Base-by-base conservation (phyloP, 2,113 vertebrate genomes). In the Cephalopholis sonnerati region DNA sequence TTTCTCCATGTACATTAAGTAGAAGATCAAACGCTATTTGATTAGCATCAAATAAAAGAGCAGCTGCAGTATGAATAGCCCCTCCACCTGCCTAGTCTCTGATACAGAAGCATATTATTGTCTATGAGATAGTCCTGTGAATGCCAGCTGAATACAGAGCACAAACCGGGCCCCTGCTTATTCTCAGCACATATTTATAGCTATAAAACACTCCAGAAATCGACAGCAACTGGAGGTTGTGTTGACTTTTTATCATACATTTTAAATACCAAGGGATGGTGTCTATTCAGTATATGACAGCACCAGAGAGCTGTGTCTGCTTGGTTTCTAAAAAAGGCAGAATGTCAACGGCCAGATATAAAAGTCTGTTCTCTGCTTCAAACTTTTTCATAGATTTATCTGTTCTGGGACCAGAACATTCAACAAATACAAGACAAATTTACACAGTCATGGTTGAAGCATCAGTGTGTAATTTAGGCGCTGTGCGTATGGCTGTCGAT, bases 131-230 rank as follows among this genome's bases (percentile, higher is more conserved):
- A 59, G 77, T 58, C 53, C 75, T 68, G 74, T 70, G 74, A 66
- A 74, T 65, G 44, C 74, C 74, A 63, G 70, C 81, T 76, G 85
- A 89, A 92, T 89, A 87, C 90, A 81, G 82, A 92, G 65, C 78
- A 53, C 68, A 63, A 68, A 77, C 50, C 24, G 8, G 36, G 65
- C 83, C 68, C 41, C 70, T 64, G 84, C 79, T 84, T 79, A 82
- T 90, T 92, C 86, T 81, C 46, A 3, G 77, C 87, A 89, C 85
- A 88, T 77, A 80, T 85, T 88, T 74, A 83, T 29, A 71, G 58
- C 50, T 62, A 46, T 57, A 74, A 76, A 81, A 79, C 62, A 71
- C 67, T 84, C 77, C 66, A 76, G 64, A 75, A 79, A 79, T 65
- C 13, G 13, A 50, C 77, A 77, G 71, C 79, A 75, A 58, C 62